Conservation (phyloP, 2,888 invertebrate genomes). For the Metalampra italica region DNA sequence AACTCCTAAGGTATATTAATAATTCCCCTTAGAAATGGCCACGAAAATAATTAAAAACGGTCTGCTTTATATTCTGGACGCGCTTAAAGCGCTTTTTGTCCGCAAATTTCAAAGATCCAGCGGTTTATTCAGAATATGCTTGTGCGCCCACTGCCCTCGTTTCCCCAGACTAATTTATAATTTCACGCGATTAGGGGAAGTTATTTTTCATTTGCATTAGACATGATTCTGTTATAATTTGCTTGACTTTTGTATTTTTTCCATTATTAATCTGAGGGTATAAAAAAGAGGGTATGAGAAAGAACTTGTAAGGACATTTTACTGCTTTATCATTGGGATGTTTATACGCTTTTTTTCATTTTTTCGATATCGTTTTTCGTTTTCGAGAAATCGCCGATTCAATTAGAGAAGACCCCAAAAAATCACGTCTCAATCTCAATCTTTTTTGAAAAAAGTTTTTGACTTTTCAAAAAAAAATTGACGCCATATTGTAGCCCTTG, state of each 20-base stretch:
- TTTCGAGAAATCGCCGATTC: too few relatives aligned
- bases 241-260: not conserved
- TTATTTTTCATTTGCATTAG: conserved; percentile 28
- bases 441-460: too few relatives aligned
- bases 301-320: too few relatives aligned
- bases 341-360: too few relatives aligned
- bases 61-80: conserved; percentile 49
- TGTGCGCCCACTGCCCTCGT: conserved; percentile 22
- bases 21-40: conserved; percentile 22
- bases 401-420: too few relatives aligned
- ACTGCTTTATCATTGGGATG: too few relatives aligned
- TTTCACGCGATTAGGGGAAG: conserved; percentile 36
- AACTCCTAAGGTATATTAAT: conserved; percentile 2
- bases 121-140: conserved; percentile 40
- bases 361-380: too few relatives aligned
- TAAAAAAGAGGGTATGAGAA: too few relatives aligned
- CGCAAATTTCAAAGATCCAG: conserved; percentile 50
- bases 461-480: too few relatives aligned
- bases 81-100: conserved; percentile 44
- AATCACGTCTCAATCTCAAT: too few relatives aligned
- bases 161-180: conserved; percentile 39
- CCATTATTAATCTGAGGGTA: not conserved
- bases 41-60: conserved; percentile 48
- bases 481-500: too few relatives aligned
- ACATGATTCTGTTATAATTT: conserved; percentile 21